phyloP scores from a whole-genome alignment of 2,113 vertebrate genomes.

The Rhea americana region DNA sequence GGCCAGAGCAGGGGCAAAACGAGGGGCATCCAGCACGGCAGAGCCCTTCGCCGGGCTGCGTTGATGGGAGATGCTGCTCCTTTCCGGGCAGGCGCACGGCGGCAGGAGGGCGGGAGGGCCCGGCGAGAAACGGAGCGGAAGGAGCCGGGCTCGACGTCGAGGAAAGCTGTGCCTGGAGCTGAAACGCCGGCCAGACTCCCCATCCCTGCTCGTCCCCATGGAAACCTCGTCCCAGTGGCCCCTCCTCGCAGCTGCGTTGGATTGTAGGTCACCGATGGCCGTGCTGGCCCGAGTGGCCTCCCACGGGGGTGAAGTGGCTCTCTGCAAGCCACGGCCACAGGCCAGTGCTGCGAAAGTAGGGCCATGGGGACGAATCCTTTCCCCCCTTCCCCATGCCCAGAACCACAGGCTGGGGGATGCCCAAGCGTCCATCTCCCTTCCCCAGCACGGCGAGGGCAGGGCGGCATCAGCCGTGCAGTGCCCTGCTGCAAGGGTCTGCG shows the following conservation, averaged over 20 bases:
- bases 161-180: constrained; percentile 47
- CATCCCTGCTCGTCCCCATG: constrained; percentile 30
- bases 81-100: neutral
- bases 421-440: neutral
- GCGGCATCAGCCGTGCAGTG: neutral
- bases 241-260: neutral
- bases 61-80: neutral
- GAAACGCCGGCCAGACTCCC: neutral
- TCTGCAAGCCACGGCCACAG: rapidly evolving
- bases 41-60: too few relatives aligned
- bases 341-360: neutral
- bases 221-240: neutral
- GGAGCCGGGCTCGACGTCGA: neutral
- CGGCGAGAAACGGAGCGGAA: constrained; percentile 50
- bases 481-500: rapidly evolving
- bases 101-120: neutral
- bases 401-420: neutral
- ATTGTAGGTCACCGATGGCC: neutral
- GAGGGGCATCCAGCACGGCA: neutral
- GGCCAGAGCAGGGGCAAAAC: too few relatives aligned
- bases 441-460: neutral
- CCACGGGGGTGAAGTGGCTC: rapidly evolving
- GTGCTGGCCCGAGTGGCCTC: neutral
- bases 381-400: rapidly evolving
- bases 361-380: rapidly evolving